Conservation (phyloP, 2,888 invertebrate genomes). For the Synergus laeviventris region DNA sequence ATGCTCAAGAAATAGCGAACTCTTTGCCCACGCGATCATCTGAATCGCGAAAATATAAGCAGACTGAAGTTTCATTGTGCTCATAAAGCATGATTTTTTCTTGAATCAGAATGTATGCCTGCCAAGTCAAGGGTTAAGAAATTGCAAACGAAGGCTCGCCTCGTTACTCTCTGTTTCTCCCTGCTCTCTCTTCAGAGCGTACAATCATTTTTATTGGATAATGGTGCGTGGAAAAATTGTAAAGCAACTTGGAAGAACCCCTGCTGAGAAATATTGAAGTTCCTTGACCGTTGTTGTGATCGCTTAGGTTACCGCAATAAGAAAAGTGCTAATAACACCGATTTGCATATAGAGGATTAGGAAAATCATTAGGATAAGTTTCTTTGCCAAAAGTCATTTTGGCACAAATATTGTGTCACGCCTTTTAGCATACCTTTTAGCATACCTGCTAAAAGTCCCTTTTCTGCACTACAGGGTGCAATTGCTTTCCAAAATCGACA, state of each 20-base stretch:
- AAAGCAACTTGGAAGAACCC: slow-evolving; percentile 47
- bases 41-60: neutral
- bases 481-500: neutral
- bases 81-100: neutral
- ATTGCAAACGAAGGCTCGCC: neutral
- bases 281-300: slow-evolving; percentile 59
- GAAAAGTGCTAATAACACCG: slow-evolving; percentile 64
- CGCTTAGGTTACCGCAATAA: slow-evolving; percentile 63
- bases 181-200: neutral
- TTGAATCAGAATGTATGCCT: slow-evolving; percentile 11
- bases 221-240: slow-evolving; percentile 42
- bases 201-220: slow-evolving; percentile 9
- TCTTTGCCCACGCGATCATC: neutral
- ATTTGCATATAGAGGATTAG: slow-evolving; percentile 72
- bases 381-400: slow-evolving; percentile 56
- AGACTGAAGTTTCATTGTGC: neutral
- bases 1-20: neutral
- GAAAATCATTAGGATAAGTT: slow-evolving; percentile 65
- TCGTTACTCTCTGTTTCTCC: neutral
- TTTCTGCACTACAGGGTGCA: slow-evolving; percentile 9
- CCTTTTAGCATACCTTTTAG: slow-evolving; percentile 48
- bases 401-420: slow-evolving; percentile 62
- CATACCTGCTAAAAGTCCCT: slow-evolving; percentile 30
- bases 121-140: slow-evolving; percentile 9
- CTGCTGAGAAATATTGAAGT: slow-evolving; percentile 52